Conservation (phyloP, 2,797 vertebrate genomes). For the Acipenser transmontanus region DNA sequence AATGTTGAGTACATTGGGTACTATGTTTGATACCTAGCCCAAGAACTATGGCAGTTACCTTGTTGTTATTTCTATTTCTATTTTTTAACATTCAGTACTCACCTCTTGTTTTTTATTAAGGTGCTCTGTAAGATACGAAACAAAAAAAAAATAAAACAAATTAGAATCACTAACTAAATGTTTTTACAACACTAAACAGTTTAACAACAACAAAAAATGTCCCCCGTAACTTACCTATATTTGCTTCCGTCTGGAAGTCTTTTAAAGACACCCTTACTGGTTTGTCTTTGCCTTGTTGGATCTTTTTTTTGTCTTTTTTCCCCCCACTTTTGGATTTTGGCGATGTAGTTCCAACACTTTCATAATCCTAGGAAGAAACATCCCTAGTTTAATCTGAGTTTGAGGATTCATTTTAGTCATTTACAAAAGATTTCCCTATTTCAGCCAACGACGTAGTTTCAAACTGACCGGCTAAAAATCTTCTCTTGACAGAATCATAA, state of each 20-base stretch:
- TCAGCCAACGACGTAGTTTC: no score
- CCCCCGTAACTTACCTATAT: constrained; percentile 31
- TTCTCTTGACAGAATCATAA: no score
- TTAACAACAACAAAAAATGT: not conserved
- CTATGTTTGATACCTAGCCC: no score
- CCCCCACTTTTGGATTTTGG: constrained; percentile 69
- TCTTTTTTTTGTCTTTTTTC: constrained; percentile 88
- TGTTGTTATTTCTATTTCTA: not conserved
- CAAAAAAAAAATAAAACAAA: constrained; percentile 5
- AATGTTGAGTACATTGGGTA: no score
- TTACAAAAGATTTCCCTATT: no score
- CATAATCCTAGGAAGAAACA: constrained; percentile 49
- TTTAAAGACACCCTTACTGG: constrained; percentile 83
- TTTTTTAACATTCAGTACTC: constrained; percentile 26
- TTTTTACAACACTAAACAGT: constrained; percentile 14
- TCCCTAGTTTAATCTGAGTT: no score
- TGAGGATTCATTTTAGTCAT: no score
- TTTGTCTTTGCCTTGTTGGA: constrained; percentile 83
- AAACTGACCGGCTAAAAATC: no score
- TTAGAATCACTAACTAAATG: no score
- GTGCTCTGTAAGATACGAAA: constrained; percentile 68
- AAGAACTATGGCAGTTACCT: no score
- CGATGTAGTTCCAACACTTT: constrained; percentile 59
- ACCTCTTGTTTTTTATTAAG: constrained; percentile 70
- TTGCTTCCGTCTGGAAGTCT: constrained; percentile 84